Conservation (phyloP, 1,140 invertebrate species). For the Agraylea sexmaculata region DNA sequence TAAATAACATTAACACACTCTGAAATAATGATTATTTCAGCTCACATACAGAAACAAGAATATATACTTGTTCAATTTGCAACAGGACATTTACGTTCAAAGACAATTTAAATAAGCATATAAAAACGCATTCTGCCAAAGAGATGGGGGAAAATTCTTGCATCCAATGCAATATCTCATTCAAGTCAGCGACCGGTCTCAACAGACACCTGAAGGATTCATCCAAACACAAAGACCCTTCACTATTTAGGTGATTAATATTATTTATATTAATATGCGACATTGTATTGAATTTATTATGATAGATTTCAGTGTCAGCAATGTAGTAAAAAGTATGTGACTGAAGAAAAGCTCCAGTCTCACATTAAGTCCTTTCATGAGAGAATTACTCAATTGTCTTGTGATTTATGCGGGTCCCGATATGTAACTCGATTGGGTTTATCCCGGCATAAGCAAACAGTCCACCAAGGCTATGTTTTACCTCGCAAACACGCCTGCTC, state of each 20-base stretch:
- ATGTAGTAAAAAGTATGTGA: conserved; percentile 7
- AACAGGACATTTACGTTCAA: conserved; percentile 14
- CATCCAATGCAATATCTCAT: conserved; percentile 17
- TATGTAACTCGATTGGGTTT: conserved; percentile 6
- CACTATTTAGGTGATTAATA: conserved; percentile 11
- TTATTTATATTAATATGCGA: no score
- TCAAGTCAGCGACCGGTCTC: conserved; percentile 13
- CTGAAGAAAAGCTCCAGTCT: neutral
- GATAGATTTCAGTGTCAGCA: neutral
- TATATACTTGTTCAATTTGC: conserved; percentile 12
- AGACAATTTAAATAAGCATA: conserved; percentile 9
- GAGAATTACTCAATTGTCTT: neutral
- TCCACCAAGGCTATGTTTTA: conserved; percentile 3
- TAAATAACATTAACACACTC: no score
- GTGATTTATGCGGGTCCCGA: conserved; percentile 6
- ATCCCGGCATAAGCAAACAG: neutral
- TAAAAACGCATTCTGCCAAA: conserved; percentile 7
- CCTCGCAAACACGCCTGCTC: conserved; percentile 1
- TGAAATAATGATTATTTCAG: no score
- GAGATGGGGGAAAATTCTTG: conserved; percentile 12
- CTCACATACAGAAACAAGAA: conserved; percentile 8
- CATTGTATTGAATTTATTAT: no score
- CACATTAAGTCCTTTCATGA: conserved; percentile 7
- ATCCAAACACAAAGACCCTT: conserved; percentile 12
- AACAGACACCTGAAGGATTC: conserved; percentile 13